Conservation (phyloP, 2,113 vertebrate species). For the Trogon surrucura region DNA sequence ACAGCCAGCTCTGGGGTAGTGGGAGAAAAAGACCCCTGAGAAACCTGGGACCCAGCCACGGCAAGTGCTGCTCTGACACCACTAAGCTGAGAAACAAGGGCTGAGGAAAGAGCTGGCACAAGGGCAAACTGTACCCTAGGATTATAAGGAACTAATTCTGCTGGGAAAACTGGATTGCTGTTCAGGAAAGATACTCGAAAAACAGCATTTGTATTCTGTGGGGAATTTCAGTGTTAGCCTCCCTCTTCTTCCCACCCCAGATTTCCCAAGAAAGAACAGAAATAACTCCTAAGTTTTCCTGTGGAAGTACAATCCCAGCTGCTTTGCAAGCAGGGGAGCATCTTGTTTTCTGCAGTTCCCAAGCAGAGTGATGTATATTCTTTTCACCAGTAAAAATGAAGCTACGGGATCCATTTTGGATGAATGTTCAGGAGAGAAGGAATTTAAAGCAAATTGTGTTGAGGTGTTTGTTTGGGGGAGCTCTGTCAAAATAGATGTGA, state of each 20-base stretch:
- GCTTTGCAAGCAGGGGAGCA: neutral
- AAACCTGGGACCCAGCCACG: fast-evolving
- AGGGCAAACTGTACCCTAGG: neutral
- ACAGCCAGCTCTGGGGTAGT: fast-evolving
- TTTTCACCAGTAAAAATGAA: neutral
- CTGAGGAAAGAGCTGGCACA: neutral
- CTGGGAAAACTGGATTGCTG: neutral
- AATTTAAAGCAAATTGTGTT: neutral
- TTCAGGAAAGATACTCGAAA: constrained; percentile 2
- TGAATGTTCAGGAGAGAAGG: neutral
- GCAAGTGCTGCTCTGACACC: neutral
- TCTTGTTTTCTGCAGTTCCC: neutral
- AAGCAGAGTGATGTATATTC: neutral
- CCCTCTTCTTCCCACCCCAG: neutral
- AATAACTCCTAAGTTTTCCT: neutral
- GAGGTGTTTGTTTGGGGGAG: neutral
- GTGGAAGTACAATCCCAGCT: neutral
- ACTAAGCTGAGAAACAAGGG: neutral
- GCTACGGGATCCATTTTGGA: neutral
- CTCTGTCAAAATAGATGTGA: neutral
- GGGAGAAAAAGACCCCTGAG: neutral
- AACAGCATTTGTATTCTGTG: neutral
- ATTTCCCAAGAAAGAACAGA: constrained; percentile 15
- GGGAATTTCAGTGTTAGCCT: neutral
- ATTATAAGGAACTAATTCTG: neutral